These are phyloP conservation scores for Podarcis siculus DNA, from an alignment of 2,797 vertebrate species.

Conservation along the genomic window DNA sequence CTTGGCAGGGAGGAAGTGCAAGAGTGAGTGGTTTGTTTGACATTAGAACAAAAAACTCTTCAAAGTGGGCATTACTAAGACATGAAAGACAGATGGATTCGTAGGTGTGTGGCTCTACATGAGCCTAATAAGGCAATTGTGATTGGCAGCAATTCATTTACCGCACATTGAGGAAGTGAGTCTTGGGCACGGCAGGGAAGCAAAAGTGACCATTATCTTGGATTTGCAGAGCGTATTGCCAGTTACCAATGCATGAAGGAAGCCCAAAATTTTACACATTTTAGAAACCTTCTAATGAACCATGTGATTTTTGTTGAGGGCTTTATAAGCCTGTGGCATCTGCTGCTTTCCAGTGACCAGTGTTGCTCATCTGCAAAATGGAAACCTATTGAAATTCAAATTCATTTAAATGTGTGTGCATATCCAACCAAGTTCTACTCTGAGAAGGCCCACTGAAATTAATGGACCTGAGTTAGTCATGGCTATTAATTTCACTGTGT, in stretches of 20 bases:
- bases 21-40: constrained; percentile 1
- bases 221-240: constrained; percentile 29
- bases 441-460: too few species aligned
- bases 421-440: too few species aligned
- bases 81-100: constrained; percentile 32
- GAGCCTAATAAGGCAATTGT: constrained; percentile 27
- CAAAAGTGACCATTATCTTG: constrained; percentile 39
- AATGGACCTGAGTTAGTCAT: too few species aligned
- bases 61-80: constrained; percentile 28
- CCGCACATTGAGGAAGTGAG: constrained; percentile 31
- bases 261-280: constrained; percentile 24
- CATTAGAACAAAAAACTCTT: constrained; percentile 26
- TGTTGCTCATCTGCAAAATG: neutral
- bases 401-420: neutral
- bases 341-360: neutral
- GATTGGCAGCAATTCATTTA: constrained; percentile 40
- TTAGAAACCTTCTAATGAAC: constrained; percentile 24
- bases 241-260: constrained; percentile 29
- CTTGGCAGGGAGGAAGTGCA: neutral
- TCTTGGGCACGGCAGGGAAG: constrained; percentile 30
- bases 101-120: constrained; percentile 17
- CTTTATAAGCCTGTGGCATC: constrained; percentile 2
- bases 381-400: neutral
- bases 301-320: constrained; percentile 6
- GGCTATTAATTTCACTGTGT: too few species aligned